These are phyloP conservation scores for Pectinophora gossypiella DNA, from an alignment of 1,140 invertebrate genomes.

Conservation along the genomic window DNA sequence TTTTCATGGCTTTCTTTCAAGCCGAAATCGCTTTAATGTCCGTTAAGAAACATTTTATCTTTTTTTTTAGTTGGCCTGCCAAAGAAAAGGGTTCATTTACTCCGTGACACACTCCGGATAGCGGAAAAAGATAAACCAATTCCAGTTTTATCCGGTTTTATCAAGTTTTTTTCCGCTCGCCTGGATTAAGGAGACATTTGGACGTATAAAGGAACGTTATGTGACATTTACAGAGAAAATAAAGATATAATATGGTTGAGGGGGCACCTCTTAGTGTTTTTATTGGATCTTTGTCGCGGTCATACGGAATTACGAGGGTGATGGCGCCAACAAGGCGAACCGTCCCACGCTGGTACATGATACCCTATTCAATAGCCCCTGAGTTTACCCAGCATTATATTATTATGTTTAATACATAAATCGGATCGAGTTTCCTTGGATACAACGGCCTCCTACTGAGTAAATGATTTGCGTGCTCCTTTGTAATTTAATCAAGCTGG, in stretches of 20 bases:
- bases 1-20: constrained; percentile 62
- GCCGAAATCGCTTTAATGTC: constrained; percentile 64
- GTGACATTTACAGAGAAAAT: constrained; percentile 25
- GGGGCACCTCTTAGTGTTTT: constrained; percentile 18
- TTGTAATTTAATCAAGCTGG: no score
- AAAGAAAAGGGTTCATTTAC: constrained; percentile 62
- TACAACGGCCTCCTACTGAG: not conserved
- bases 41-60: constrained; percentile 68
- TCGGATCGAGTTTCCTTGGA: not conserved
- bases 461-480: no score
- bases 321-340: constrained; percentile 26
- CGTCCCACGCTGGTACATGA: not conserved
- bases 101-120: constrained; percentile 58
- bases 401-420: not conserved
- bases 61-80: constrained; percentile 58
- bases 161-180: constrained; percentile 50
- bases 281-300: constrained; percentile 1
- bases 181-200: constrained; percentile 20
- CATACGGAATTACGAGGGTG: constrained; percentile 20
- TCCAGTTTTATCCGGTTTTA: constrained; percentile 35
- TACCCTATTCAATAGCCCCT: not conserved
- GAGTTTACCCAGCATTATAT: not conserved
- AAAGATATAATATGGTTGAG: constrained; percentile 15
- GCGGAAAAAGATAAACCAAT: constrained; percentile 54
- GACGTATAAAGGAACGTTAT: constrained; percentile 10